Percentiles rank a stretch among this genome's conserved stretches.
phyloP scores from a whole-genome alignment of 2,113 vertebrate species.

The Haemorhous mexicanus region DNA sequence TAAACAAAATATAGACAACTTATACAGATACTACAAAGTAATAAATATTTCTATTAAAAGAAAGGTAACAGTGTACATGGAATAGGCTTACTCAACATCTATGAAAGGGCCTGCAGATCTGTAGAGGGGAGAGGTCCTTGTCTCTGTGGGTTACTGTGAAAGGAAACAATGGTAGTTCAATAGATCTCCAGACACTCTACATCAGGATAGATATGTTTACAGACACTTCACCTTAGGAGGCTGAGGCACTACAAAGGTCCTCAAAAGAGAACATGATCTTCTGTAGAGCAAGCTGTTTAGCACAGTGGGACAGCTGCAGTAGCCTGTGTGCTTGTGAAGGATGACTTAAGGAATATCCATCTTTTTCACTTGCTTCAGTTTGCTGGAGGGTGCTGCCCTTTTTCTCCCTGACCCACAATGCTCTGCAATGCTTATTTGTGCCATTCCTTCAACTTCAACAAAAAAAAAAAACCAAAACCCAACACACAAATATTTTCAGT shows the following conservation, averaged over 20 bases:
- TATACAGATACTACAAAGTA: neutral
- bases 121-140: neutral
- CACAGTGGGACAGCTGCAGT: neutral
- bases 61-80: neutral
- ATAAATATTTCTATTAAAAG: neutral
- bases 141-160: neutral
- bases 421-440: neutral
- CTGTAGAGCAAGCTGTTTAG: neutral
- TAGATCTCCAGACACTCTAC: neutral
- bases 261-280: neutral
- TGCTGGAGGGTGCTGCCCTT: neutral
- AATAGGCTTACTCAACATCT: neutral
- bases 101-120: neutral
- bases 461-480: neutral
- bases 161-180: neutral
- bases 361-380: neutral
- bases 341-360: neutral
- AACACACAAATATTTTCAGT: neutral
- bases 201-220: neutral
- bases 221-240: neutral
- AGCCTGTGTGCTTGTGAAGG: neutral
- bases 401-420: neutral
- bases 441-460: neutral
- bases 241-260: neutral
- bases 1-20: neutral